These are phyloP conservation scores for Lutjanus erythropterus DNA, from an alignment of 2,113 vertebrate species.

Conservation along the genomic window DNA sequence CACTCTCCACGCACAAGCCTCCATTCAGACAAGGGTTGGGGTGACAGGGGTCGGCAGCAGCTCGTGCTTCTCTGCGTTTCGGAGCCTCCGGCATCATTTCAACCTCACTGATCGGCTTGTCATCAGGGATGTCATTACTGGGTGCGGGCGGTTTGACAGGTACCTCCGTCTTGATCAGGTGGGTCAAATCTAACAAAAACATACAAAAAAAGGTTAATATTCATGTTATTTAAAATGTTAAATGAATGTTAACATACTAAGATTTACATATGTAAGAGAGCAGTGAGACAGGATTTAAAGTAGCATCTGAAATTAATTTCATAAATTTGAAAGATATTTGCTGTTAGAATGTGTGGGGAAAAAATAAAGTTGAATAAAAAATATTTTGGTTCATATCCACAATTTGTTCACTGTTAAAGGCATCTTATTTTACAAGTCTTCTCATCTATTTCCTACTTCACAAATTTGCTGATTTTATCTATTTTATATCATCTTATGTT, in stretches of 20 bases:
- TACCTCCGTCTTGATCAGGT: slow-evolving; percentile 89
- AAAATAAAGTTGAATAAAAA: too few species aligned
- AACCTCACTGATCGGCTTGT: slow-evolving; percentile 65
- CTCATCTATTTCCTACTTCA: too few species aligned
- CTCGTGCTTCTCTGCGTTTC: slow-evolving; percentile 76
- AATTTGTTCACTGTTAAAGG: too few species aligned
- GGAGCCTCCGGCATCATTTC: slow-evolving; percentile 38
- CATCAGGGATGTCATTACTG: slow-evolving; percentile 28
- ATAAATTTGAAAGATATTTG: background rate
- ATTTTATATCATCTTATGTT: too few species aligned
- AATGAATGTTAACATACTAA: background rate
- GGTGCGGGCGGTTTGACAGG: slow-evolving; percentile 24
- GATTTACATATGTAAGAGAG: background rate
- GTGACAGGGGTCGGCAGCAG: slow-evolving; percentile 79
- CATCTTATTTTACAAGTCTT: too few species aligned
- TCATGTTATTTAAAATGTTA: too few species aligned
- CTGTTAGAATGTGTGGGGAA: background rate
- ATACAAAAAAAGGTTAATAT: background rate
- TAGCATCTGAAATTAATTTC: background rate
- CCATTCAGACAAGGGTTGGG: slow-evolving; percentile 90
- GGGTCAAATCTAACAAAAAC: slow-evolving; percentile 85
- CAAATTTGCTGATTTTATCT: too few species aligned
- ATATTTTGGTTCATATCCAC: too few species aligned
- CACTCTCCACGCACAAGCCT: slow-evolving; percentile 85
- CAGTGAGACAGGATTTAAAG: background rate